These are phyloP conservation scores for Selenia dentaria DNA, from an alignment of 2,888 invertebrate genomes.

Conservation along the genomic window DNA sequence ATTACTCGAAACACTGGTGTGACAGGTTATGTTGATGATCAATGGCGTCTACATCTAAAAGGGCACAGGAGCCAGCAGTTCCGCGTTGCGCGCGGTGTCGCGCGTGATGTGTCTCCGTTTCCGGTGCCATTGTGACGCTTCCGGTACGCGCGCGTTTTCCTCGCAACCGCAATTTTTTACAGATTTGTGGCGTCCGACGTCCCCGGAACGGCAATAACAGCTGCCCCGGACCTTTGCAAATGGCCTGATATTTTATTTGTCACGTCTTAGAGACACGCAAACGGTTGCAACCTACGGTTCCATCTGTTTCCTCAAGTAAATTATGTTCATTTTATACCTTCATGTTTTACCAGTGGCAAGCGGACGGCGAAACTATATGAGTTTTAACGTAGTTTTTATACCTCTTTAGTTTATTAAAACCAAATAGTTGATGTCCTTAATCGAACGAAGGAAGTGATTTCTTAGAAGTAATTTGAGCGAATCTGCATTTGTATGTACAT, in stretches of 20 bases:
- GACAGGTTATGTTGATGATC: no score
- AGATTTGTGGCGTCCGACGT: conserved; percentile 11
- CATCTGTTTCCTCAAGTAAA: not conserved
- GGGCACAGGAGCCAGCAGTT: not conserved
- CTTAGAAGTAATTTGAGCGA: no score
- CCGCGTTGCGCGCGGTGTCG: not conserved
- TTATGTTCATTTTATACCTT: not conserved
- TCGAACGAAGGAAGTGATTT: no score
- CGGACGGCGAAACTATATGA: no score
- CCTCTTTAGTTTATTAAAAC: no score
- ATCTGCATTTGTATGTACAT: no score
- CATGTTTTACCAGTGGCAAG: no score
- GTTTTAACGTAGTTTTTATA: no score
- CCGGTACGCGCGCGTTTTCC: conserved; percentile 9
- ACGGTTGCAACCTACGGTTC: not conserved
- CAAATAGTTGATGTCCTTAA: no score
- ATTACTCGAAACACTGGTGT: no score
- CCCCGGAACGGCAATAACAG: conserved; percentile 13
- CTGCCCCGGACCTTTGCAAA: conserved; percentile 4
- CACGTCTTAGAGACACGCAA: not conserved
- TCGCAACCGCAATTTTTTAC: conserved; percentile 9
- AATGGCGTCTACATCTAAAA: no score
- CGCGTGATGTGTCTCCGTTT: conserved; percentile 9
- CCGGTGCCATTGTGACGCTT: conserved; percentile 7
- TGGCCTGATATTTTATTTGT: conserved; percentile 8